phyloP scores from a whole-genome alignment of 2,113 vertebrate genomes.

The Ursus arctos region DNA sequence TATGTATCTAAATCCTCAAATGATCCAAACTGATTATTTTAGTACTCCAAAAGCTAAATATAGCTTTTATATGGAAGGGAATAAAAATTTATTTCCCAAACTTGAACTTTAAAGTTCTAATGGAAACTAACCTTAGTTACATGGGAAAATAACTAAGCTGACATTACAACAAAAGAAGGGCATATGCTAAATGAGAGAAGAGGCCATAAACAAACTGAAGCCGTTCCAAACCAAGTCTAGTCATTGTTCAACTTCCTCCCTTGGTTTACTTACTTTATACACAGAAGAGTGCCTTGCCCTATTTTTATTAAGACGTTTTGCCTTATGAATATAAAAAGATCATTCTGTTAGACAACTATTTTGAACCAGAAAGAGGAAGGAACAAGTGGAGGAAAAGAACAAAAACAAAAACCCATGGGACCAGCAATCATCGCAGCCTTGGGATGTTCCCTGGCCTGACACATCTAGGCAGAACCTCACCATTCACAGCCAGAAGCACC shows the following conservation, averaged over 20 bases:
- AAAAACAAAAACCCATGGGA: not conserved
- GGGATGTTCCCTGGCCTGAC: not conserved
- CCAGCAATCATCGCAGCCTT: not conserved
- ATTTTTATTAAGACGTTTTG: slow-evolving; percentile 48
- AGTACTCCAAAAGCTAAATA: slow-evolving; percentile 32
- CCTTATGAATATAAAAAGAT: slow-evolving; percentile 34
- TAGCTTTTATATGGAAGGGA: not conserved
- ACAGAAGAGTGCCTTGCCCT: not conserved
- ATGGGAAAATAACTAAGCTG: not conserved
- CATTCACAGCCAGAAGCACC: not conserved
- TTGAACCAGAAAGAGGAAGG: slow-evolving; percentile 25
- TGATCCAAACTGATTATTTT: not conserved
- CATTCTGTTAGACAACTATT: not conserved
- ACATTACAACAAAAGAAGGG: not conserved
- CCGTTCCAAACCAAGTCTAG: not conserved
- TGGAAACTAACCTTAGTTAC: not conserved
- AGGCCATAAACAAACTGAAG: slow-evolving; percentile 14
- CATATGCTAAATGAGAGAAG: not conserved
- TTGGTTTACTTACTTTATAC: slow-evolving; percentile 1
- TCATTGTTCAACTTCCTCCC: not conserved
- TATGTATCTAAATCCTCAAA: not conserved
- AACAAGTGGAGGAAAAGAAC: not conserved
- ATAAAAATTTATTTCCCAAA: slow-evolving; percentile 15
- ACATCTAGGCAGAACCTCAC: not conserved
- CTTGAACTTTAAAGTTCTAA: not conserved